Conservation (phyloP, 2,113 vertebrate genomes). For the Triplophysa siluroides region DNA sequence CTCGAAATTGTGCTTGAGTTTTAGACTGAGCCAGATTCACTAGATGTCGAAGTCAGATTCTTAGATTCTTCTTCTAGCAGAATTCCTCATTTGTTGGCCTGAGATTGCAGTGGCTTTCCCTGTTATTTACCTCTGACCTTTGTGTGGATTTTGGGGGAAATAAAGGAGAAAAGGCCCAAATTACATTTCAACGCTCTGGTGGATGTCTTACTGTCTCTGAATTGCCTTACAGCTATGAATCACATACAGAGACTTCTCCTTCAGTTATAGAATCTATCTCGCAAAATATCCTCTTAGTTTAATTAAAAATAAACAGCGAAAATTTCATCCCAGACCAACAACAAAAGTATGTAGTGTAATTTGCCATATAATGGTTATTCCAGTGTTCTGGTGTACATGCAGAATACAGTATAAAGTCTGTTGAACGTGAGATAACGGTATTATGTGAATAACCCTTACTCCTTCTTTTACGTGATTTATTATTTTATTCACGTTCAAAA, state of each 20-base stretch:
- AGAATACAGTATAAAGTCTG: neutral
- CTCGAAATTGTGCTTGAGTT: neutral
- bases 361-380: conserved; percentile 4
- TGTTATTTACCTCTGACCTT: neutral
- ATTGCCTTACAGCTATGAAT: neutral
- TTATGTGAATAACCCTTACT: neutral
- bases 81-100: neutral
- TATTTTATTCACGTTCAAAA: conserved; percentile 25
- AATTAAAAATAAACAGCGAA: neutral
- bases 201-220: neutral
- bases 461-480: neutral
- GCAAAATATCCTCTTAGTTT: neutral
- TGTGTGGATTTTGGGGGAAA: neutral
- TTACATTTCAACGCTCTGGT: neutral
- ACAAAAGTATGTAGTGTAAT: neutral
- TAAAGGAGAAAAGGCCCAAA: conserved; percentile 5
- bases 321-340: neutral
- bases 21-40: neutral
- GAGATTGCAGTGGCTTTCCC: neutral
- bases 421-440: neutral
- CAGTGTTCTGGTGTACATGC: neutral
- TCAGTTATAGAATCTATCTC: neutral
- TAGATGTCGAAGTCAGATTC: neutral
- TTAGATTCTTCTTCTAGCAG: neutral
- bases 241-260: neutral